A percentile compares a stretch with the other conserved stretches of the same genome.
These are phyloP conservation scores for Solen grandis DNA, from an alignment of 1,140 invertebrate genomes.

Conservation along the genomic window DNA sequence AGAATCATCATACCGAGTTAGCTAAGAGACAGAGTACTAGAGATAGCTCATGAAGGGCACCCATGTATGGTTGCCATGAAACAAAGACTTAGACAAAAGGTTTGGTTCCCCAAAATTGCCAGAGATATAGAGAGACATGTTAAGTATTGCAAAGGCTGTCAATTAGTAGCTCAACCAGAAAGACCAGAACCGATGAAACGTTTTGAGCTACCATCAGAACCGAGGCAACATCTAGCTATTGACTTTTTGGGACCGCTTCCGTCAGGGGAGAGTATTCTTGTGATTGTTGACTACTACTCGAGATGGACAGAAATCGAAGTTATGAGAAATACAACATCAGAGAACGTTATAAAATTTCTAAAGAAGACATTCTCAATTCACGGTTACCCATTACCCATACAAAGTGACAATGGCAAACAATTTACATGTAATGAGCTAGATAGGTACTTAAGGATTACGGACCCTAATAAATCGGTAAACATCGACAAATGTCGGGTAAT, in stretches of 20 bases:
- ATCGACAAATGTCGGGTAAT: too few species aligned
- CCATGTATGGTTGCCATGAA: conserved; percentile 59
- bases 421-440: too few species aligned
- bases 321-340: conserved; percentile 42
- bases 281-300: conserved; percentile 59
- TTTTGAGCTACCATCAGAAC: conserved; percentile 32
- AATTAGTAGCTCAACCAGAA: conserved; percentile 38
- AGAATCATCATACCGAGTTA: conserved; percentile 47
- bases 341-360: conserved; percentile 41
- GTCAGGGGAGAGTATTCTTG: conserved; percentile 58
- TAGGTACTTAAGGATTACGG: too few species aligned
- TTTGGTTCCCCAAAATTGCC: conserved; percentile 63
- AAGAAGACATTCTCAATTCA: conserved; percentile 38
- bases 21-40: not conserved
- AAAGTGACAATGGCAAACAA: too few species aligned
- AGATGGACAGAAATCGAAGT: conserved; percentile 33
- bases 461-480: too few species aligned
- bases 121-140: conserved; percentile 58
- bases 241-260: conserved; percentile 61
- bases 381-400: too few species aligned
- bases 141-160: conserved; percentile 60
- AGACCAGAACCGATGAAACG: conserved; percentile 52
- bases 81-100: conserved; percentile 51
- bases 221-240: conserved; percentile 55
- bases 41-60: conserved; percentile 55